These are phyloP conservation scores for Anomalospiza imberbis DNA, from an alignment of 2,797 vertebrate genomes.

Conservation along the genomic window DNA sequence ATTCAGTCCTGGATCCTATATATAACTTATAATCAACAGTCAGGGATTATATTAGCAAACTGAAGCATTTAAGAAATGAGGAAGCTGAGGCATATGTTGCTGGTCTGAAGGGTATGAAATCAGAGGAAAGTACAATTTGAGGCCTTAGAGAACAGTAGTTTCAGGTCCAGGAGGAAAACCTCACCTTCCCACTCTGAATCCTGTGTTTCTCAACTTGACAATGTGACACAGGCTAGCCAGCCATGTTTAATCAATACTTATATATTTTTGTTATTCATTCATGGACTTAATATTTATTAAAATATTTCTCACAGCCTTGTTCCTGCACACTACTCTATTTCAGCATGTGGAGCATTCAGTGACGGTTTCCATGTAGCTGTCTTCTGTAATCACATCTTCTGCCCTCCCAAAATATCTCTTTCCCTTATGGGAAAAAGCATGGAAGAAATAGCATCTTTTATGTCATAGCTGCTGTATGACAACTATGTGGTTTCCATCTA, in stretches of 20 bases:
- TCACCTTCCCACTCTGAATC: not conserved
- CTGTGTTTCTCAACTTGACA: not conserved
- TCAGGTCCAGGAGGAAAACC: not conserved
- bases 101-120: not conserved
- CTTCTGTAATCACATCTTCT: slow-evolving; percentile 41
- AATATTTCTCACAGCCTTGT: not conserved
- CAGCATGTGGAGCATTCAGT: not conserved
- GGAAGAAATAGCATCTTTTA: slow-evolving; percentile 48
- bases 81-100: not conserved
- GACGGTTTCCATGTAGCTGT: slow-evolving; percentile 4
- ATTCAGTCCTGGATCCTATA: not conserved
- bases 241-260: not conserved
- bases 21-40: not conserved
- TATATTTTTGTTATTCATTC: not conserved
- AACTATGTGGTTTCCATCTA: slow-evolving; percentile 45
- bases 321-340: not conserved
- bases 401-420: slow-evolving; percentile 62
- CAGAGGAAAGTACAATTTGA: not conserved
- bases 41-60: not conserved
- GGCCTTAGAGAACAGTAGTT: not conserved
- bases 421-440: slow-evolving; percentile 27
- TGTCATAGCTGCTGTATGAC: slow-evolving; percentile 48
- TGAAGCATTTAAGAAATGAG: not conserved
- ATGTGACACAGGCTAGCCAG: not conserved
- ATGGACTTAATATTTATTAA: not conserved